Evolutionary conservation across 1,140 invertebrate species (phyloP).

Genomic region (Ptiloglossa arizonensis): DNA sequence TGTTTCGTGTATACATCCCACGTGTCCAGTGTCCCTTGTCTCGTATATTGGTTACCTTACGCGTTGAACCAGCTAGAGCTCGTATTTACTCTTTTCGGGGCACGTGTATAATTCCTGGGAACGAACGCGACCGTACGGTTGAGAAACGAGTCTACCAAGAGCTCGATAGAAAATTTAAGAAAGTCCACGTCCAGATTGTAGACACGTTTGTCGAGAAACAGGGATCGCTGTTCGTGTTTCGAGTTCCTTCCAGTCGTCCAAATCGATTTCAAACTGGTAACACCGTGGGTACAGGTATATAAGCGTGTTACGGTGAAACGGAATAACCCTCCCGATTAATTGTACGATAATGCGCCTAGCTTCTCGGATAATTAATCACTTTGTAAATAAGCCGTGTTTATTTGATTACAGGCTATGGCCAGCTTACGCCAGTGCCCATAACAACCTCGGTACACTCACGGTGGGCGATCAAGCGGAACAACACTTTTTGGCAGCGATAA

Average conservation of each 20-base stretch:
- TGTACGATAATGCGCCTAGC: constrained; percentile 17
- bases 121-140: too few species aligned
- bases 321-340: constrained; percentile 35
- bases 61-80: too few species aligned
- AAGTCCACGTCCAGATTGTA: too few species aligned
- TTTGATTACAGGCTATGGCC: constrained; percentile 89
- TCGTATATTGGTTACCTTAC: too few species aligned
- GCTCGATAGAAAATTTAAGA: too few species aligned
- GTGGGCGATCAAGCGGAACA: constrained; percentile 87
- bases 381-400: constrained; percentile 46
- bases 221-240: too few species aligned
- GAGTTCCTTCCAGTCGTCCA: background rate
- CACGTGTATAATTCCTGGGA: too few species aligned
- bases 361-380: constrained; percentile 40
- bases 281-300: background rate
- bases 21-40: too few species aligned
- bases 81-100: too few species aligned
- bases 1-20: too few species aligned
- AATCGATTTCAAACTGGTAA: constrained; percentile 20
- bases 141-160: too few species aligned
- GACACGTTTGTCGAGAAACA: too few species aligned
- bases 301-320: background rate
- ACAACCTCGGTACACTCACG: constrained; percentile 93
- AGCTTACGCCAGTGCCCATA: constrained; percentile 92
- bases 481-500: constrained; percentile 90